Conservation (phyloP, 2,797 vertebrate species). For the Lepilemur ruficaudatus region DNA sequence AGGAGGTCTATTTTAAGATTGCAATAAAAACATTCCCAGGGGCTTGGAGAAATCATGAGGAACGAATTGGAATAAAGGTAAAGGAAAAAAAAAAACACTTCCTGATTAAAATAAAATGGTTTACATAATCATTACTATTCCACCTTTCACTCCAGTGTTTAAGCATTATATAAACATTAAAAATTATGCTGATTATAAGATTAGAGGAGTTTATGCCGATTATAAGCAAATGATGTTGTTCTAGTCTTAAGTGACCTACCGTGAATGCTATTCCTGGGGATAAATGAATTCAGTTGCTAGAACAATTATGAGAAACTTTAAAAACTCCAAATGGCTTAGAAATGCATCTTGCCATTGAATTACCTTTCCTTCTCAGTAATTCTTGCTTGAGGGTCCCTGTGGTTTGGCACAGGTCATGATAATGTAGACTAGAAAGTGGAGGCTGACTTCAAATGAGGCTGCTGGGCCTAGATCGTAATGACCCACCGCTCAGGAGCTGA, state of each 20-base stretch:
- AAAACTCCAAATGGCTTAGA: conserved; percentile 34
- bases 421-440: neutral
- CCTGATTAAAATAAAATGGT: neutral
- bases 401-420: conserved; percentile 39
- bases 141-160: neutral
- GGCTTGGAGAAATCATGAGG: neutral
- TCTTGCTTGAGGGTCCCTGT: conserved; percentile 7
- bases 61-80: neutral
- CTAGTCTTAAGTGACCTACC: neutral
- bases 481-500: neutral
- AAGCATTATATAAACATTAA: neutral
- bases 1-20: neutral
- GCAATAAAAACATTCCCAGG: neutral
- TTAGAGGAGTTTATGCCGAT: neutral
- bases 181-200: neutral
- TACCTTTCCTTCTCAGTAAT: conserved; percentile 5
- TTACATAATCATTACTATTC: neutral
- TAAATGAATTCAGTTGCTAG: neutral
- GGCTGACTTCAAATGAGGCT: neutral
- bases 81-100: neutral
- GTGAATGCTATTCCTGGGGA: neutral
- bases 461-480: neutral
- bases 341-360: neutral
- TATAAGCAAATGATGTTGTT: neutral
- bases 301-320: neutral